A percentile compares a stretch with the other conserved stretches of the same genome.
phyloP scores from a whole-genome alignment of 2,797 vertebrate genomes.

The Sebastes miniatus region DNA sequence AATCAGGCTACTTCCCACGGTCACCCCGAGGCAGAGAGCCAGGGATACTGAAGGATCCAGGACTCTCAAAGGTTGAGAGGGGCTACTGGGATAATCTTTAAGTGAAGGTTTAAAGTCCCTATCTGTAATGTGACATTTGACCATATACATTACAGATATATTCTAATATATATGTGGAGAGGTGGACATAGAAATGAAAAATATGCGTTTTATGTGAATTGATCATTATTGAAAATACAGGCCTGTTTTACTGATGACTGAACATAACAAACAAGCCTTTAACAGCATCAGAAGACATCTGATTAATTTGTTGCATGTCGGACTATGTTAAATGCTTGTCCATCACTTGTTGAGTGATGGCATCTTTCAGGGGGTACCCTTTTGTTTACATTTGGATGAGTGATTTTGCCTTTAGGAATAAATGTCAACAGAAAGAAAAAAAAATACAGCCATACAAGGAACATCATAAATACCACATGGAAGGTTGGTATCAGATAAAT shows the following conservation, averaged over 20 bases:
- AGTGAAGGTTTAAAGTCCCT: background rate
- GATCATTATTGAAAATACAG: background rate
- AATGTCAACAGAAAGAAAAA: background rate
- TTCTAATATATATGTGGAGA: background rate
- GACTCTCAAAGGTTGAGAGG: background rate
- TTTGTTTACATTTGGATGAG: conserved; percentile 17
- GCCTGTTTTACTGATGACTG: background rate
- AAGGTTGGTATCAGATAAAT: background rate
- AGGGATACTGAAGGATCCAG: conserved; percentile 7
- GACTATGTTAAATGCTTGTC: background rate
- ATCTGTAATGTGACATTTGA: background rate
- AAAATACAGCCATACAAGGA: background rate
- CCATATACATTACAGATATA: background rate
- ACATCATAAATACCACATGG: background rate
- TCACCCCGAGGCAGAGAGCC: conserved; percentile 25
- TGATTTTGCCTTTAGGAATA: conserved; percentile 10
- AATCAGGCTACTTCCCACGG: conserved; percentile 6
- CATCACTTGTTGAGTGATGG: background rate
- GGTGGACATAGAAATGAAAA: background rate
- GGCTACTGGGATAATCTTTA: background rate
- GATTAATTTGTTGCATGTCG: background rate
- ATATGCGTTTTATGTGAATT: background rate
- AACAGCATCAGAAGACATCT: background rate
- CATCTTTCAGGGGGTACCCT: background rate
- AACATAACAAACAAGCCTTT: background rate